These are phyloP conservation scores for Lasioglossum vierecki DNA, from an alignment of 2,888 invertebrate species.

Conservation along the genomic window DNA sequence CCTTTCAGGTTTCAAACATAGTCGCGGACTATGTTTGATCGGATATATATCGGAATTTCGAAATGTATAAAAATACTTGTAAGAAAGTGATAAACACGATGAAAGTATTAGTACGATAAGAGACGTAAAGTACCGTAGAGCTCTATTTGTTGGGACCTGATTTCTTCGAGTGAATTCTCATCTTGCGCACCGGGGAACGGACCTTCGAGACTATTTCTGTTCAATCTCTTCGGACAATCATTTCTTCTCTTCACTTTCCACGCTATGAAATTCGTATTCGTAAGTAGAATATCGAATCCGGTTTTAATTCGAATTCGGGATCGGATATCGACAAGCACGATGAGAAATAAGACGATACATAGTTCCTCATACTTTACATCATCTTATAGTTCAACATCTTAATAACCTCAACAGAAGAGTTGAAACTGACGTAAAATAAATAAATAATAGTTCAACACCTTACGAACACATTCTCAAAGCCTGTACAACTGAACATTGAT, in stretches of 20 bases:
- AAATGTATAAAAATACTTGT: conserved; percentile 79
- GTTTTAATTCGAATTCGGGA: no score
- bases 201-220: not conserved
- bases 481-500: not conserved
- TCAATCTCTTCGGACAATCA: conserved; percentile 12
- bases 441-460: not conserved
- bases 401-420: no score
- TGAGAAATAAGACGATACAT: not conserved
- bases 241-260: not conserved
- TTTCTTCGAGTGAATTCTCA: conserved; percentile 38
- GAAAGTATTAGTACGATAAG: conserved; percentile 73
- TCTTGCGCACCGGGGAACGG: conserved; percentile 18
- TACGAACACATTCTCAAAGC: not conserved
- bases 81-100: conserved; percentile 75
- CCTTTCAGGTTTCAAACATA: conserved; percentile 45
- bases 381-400: not conserved
- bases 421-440: no score
- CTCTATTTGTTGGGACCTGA: conserved; percentile 51
- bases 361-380: not conserved
- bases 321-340: no score
- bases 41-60: no score
- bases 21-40: no score
- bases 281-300: no score
- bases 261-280: not conserved
- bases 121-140: conserved; percentile 44